Conservation (phyloP, 2,797 vertebrate species). For the Phataginus tricuspis region DNA sequence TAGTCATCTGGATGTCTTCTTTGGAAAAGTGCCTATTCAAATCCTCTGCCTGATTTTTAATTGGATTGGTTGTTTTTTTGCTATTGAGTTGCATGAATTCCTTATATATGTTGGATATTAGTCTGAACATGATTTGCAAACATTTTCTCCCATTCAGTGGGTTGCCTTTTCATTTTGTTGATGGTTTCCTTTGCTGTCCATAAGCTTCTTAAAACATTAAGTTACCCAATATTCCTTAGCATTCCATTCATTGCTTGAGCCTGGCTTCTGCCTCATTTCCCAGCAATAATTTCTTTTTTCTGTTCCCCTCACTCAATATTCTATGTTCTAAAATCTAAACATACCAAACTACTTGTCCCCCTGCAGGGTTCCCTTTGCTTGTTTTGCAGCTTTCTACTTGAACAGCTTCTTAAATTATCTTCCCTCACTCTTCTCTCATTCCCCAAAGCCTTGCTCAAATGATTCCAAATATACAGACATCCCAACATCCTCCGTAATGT, state of each 20-base stretch:
- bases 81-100: no score
- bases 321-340: neutral
- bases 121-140: no score
- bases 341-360: no score
- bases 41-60: no score
- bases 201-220: no score
- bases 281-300: neutral
- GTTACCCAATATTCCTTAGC: neutral
- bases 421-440: neutral
- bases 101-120: no score
- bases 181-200: no score
- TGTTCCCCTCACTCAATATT: accelerated
- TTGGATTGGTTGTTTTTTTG: no score
- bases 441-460: neutral
- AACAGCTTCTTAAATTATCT: neutral
- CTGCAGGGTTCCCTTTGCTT: neutral
- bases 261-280: neutral
- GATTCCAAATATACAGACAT: neutral
- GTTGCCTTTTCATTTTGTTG: no score
- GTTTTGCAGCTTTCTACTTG: neutral
- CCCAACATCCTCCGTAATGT: neutral
- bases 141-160: no score
- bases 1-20: no score
- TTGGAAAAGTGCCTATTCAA: no score
- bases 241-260: neutral